Evolutionary conservation across 2,888 invertebrate species (phyloP), one percentile per base, ranked within the genome.

Genomic region (Thecocarcelia acutangulata): DNA sequence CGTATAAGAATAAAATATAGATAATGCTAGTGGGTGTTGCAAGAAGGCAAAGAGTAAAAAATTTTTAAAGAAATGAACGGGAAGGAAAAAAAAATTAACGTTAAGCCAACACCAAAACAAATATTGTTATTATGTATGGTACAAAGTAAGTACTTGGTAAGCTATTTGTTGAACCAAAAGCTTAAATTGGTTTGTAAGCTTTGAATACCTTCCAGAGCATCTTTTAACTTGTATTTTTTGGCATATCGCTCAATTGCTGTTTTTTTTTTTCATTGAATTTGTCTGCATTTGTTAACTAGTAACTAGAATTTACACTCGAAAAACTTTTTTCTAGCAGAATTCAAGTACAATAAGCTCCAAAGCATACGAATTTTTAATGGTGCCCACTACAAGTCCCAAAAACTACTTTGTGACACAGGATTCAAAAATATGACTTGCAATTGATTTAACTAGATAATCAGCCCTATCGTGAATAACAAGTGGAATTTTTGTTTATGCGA

Each of bases 111-210:
- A 69, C 19, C 68, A 75, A 52, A 58, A 50, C 33, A 28, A 70
- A 72, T 64, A 59, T 58, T 70, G 8, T 64, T 69, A 46, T 54
- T 64, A 19, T 52, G 9, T 52, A 68, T 11, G 33, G 42, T 44
- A 24, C 52, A 24, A 42, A 42, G 33, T 56, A 42, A 42, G 33
- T 56, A 46, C 44, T 72, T 50, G 37, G 48, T 70, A 77, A 78
- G 54, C 70, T 75, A 66, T 78, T 78, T 74, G 56, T 75, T 82
- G 66, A 78, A 52, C 37, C 70, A 54, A 82, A 78, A 75, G 74
- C 78, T 78, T 82, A 78, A 82, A 82, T 75, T 82, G 66, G 70
- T 68, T 82, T 70, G 78, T 78, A 78, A 82, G 75, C 82, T 82
- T 82, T 75, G 74, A 75, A 75, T 82, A 72, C 46, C 21, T 75